Percentiles rank a stretch among this genome's conserved stretches.
phyloP scores from a whole-genome alignment of 2,888 invertebrate species.

The Brachyptera putata region DNA sequence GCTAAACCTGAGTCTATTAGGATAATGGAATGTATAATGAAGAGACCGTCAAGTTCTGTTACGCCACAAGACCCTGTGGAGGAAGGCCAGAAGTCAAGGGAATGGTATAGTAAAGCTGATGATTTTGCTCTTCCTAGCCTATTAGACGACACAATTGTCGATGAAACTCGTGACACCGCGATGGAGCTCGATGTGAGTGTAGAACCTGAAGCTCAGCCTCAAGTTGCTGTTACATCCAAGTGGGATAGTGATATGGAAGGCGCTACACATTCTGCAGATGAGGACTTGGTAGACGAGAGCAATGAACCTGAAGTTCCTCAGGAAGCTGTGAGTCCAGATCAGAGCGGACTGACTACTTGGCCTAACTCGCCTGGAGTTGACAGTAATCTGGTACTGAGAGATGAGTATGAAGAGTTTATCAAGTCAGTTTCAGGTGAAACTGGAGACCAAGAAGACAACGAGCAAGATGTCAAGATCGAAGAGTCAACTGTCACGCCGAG shows the following conservation, averaged over 20 bases:
- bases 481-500: not conserved
- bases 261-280: not conserved
- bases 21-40: conserved; percentile 18
- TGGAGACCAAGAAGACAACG: not conserved
- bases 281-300: not conserved
- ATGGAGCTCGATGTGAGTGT: not conserved
- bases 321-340: not conserved
- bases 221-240: conserved; percentile 16
- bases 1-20: conserved; percentile 21
- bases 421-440: conserved; percentile 45
- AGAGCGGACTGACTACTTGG: not conserved
- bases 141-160: no score
- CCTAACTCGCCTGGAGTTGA: no score
- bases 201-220: not conserved
- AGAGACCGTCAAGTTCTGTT: not conserved
- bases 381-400: conserved; percentile 41
- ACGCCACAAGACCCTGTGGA: not conserved
- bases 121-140: no score
- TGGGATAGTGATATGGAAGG: conserved; percentile 33
- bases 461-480: not conserved
- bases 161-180: not conserved
- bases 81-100: not conserved
- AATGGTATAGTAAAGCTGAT: not conserved
- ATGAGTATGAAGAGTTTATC: conserved; percentile 57
- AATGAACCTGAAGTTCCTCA: not conserved